Base-by-base conservation (phyloP, 2,888 invertebrate species). In the Saturnia pavonia region DNA sequence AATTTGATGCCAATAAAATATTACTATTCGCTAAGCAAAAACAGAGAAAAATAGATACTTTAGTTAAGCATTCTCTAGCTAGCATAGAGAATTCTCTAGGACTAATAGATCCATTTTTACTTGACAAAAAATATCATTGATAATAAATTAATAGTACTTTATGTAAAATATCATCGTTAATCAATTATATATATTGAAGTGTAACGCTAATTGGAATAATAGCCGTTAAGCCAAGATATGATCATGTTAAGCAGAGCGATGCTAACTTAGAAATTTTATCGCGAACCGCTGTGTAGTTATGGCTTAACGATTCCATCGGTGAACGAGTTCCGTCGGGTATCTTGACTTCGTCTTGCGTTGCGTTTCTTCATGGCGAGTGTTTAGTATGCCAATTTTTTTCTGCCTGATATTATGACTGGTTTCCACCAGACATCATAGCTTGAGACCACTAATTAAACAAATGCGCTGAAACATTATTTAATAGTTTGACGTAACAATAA, bases 281-380 rank as follows among this genome's bases (percentile, higher is more conserved):
- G 65, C 65, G 7, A 19, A 11, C 9, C 2, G 40, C 65, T 65
- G 65, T 65, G 65, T n/a, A 65, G 65, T 40, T 40, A n/a, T 0
- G 40, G 86, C 86, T 81, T 80, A 81, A 85, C 87, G 87, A 87
- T 87, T 85, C 87, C 85, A 85, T 82, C 83, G 87, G 83, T 88
- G 90, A 90, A 91, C 92, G 88, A 89, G 92, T 92, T 92, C 88
- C 88, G 86, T 88, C 83, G 88, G 85, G 87, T 85, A 84, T 90
- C 86, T 88, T 87, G 89, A 89, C 88, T 90, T 81, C 86, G 85
- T 86, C 87, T 87, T 86, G 86, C 86, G 85, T 87, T 86, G 86
- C 86, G 85, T 90, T 89, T 89, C 90, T 86, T 88, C 83, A 85
- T 86, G 84, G 84, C 83, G 83, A 75, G 84, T 83, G 84, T 86